phyloP scores from a whole-genome alignment of 2,797 vertebrate species.

The Morelia viridis region DNA sequence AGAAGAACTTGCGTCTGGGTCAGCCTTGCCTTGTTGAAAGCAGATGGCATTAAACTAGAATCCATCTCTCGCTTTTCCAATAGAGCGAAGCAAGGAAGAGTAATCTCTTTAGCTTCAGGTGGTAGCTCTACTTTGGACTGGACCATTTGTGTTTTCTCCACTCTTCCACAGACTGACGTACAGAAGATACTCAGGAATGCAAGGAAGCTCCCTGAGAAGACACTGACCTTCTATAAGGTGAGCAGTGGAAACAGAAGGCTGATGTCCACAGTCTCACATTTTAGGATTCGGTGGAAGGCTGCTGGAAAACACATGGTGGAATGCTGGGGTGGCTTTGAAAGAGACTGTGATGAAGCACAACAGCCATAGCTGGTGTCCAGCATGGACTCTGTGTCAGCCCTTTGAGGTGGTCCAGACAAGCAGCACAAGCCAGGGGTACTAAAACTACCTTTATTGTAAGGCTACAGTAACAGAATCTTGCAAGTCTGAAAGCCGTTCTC shows the following conservation, averaged over 20 bases:
- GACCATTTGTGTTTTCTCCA: background rate
- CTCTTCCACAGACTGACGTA: slow-evolving; percentile 87
- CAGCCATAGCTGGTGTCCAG: background rate
- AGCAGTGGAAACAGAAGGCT: background rate
- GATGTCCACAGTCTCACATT: background rate
- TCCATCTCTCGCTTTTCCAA: background rate
- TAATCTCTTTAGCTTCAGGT: background rate
- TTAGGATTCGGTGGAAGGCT: too few relatives aligned
- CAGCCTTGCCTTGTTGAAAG: too few relatives aligned
- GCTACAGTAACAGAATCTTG: too few relatives aligned
- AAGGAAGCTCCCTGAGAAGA: slow-evolving; percentile 97
- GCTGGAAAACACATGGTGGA: background rate
- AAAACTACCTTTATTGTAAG: too few relatives aligned
- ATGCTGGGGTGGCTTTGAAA: background rate
- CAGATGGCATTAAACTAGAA: background rate
- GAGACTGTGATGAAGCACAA: background rate
- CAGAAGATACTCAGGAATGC: slow-evolving; percentile 99
- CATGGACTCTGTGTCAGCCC: background rate
- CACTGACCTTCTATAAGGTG: slow-evolving; percentile 99
- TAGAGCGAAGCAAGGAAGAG: too few relatives aligned
- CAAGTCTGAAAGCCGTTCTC: too few relatives aligned
- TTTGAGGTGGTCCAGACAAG: background rate
- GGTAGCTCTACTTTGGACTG: background rate
- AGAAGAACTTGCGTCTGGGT: too few relatives aligned
- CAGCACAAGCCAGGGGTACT: background rate